Evolutionary conservation across 2,888 invertebrate species (phyloP).

Genomic region (Masnerella sp.): DNA sequence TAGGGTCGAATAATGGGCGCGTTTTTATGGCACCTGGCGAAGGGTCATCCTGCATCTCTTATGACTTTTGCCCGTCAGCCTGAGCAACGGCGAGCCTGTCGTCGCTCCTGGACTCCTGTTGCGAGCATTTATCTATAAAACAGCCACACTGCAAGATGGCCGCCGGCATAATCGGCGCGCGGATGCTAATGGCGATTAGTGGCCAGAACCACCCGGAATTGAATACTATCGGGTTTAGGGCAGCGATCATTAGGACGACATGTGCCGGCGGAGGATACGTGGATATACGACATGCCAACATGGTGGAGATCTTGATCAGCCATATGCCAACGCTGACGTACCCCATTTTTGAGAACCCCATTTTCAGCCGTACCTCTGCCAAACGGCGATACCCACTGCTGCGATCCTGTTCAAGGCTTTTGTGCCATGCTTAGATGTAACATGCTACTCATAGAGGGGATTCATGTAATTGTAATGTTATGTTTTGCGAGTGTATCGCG

Average conservation of each 20-base stretch:
- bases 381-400: constrained; percentile 20
- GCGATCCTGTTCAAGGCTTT: constrained; percentile 37
- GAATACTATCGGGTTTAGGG: constrained; percentile 73
- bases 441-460: too few relatives aligned
- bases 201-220: constrained; percentile 37
- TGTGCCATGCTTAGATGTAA: constrained; percentile 27
- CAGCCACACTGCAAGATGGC: constrained; percentile 61
- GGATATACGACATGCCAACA: constrained; percentile 37
- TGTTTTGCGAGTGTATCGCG: too few relatives aligned
- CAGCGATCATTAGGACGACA: constrained; percentile 72
- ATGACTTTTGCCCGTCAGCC: constrained; percentile 44
- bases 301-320: constrained; percentile 45
- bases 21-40: constrained; percentile 55
- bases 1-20: constrained; percentile 68
- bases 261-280: constrained; percentile 64
- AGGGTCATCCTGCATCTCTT: constrained; percentile 48
- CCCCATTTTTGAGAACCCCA: constrained; percentile 48
- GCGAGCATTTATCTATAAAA: constrained; percentile 71
- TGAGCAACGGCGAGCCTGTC: constrained; percentile 32
- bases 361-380: constrained; percentile 32
- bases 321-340: constrained; percentile 36
- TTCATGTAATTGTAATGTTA: too few relatives aligned
- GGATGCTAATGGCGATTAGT: constrained; percentile 52
- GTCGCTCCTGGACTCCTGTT: constrained; percentile 71
- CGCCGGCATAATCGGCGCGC: constrained; percentile 35